phyloP scores from a whole-genome alignment of 2,797 vertebrate species.

The Phaenicophaeus curvirostris region DNA sequence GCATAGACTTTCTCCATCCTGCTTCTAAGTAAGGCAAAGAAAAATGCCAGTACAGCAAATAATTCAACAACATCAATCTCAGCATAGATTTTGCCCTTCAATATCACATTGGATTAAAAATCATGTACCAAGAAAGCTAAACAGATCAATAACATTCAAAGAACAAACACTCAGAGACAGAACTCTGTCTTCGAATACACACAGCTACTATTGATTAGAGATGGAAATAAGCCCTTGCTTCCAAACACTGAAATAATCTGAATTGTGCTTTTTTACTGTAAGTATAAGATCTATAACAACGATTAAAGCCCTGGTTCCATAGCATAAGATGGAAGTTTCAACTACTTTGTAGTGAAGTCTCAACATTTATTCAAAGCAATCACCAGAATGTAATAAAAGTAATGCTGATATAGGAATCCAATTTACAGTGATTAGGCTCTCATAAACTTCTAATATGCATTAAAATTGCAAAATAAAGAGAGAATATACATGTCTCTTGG shows the following conservation, averaged over 20 bases:
- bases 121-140: neutral
- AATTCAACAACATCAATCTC: neutral
- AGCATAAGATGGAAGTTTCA: neutral
- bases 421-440: neutral
- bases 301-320: neutral
- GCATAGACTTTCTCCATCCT: neutral
- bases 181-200: neutral
- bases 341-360: neutral
- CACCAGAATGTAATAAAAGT: neutral
- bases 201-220: neutral
- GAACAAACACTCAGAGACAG: neutral
- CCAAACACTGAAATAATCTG: neutral
- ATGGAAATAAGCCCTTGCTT: neutral
- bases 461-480: neutral
- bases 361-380: neutral
- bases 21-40: neutral
- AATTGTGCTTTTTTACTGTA: neutral
- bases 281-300: neutral
- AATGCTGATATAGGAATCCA: neutral
- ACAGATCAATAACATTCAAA: neutral
- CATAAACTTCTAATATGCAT: neutral
- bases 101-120: neutral
- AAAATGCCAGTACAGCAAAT: neutral
- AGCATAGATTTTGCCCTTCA: neutral
- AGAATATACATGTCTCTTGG: neutral